Percentiles rank a stretch among this genome's conserved stretches.
Conservation (phyloP, 2,888 invertebrate species). For the Euphydryas editha region DNA sequence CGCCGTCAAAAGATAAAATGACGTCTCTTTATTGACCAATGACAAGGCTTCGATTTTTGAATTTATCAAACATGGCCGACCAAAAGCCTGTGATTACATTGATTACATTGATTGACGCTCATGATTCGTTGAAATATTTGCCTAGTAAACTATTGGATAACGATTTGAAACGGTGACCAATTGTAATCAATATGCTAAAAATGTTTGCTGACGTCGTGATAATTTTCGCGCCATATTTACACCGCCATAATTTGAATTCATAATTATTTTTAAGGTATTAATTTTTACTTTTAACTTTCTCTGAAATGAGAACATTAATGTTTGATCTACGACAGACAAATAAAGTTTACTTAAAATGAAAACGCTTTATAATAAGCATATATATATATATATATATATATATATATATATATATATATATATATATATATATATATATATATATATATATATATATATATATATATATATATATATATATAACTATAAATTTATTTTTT, state of each 20-base stretch:
- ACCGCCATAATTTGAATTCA: constrained; percentile 55
- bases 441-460: no score
- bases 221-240: constrained; percentile 56
- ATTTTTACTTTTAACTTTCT: neutral
- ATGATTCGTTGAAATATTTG: constrained; percentile 63
- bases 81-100: constrained; percentile 52
- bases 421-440: no score
- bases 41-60: constrained; percentile 57
- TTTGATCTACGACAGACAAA: no score
- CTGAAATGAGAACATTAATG: no score
- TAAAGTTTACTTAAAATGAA: no score
- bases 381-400: no score
- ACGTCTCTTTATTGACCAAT: constrained; percentile 75
- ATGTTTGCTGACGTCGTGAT: constrained; percentile 42
- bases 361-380: no score
- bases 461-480: no score
- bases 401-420: no score
- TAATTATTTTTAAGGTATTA: neutral
- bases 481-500: no score
- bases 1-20: constrained; percentile 75
- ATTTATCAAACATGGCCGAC: constrained; percentile 71
- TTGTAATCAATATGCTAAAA: constrained; percentile 46
- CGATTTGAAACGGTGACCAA: constrained; percentile 52
- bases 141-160: constrained; percentile 53
- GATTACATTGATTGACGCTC: constrained; percentile 53